Evolutionary conservation across 2,888 invertebrate genomes (phyloP).

Genomic region (Dysmachus trigonus): DNA sequence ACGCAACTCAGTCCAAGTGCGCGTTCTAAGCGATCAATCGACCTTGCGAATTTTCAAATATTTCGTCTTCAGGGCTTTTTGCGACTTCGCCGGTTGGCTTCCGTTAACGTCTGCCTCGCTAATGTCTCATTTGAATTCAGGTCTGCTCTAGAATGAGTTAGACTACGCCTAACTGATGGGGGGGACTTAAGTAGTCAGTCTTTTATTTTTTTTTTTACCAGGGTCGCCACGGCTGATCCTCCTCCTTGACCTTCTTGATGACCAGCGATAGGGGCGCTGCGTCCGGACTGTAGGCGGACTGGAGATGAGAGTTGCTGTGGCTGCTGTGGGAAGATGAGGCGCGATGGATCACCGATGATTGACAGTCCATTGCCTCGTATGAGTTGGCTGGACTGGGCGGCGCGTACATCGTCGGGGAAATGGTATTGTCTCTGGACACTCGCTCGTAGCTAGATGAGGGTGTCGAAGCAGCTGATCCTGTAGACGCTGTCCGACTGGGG

Average conservation of each 20-base stretch:
- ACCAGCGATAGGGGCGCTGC: constrained; percentile 75
- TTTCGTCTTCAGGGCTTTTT: not conserved
- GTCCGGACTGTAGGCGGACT: constrained; percentile 50
- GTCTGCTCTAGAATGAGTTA: constrained; percentile 11
- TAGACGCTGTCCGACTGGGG: constrained; percentile 78
- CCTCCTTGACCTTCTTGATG: constrained; percentile 72
- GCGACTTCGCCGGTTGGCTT: not conserved
- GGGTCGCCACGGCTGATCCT: constrained; percentile 84
- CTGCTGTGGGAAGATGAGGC: constrained; percentile 56
- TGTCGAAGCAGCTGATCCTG: constrained; percentile 74
- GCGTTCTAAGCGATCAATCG: not conserved
- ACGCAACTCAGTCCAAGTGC: constrained; percentile 2
- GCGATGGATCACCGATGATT: constrained; percentile 67
- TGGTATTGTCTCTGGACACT: constrained; percentile 62
- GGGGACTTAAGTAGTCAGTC: constrained; percentile 10
- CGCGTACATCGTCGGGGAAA: constrained; percentile 68
- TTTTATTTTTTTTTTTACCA: constrained; percentile 67
- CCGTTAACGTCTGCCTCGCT: not conserved
- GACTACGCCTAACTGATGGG: not conserved
- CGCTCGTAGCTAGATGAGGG: constrained; percentile 65
- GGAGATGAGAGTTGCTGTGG: constrained; percentile 20
- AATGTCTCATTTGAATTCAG: constrained; percentile 30
- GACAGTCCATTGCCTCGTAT: constrained; percentile 64
- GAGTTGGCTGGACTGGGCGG: constrained; percentile 68
- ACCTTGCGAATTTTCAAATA: constrained; percentile 21